A percentile compares a stretch with the other conserved stretches of the same genome.
Evolutionary conservation across 2,888 invertebrate species (phyloP).

Genomic region (Ceriagrion tenellum): DNA sequence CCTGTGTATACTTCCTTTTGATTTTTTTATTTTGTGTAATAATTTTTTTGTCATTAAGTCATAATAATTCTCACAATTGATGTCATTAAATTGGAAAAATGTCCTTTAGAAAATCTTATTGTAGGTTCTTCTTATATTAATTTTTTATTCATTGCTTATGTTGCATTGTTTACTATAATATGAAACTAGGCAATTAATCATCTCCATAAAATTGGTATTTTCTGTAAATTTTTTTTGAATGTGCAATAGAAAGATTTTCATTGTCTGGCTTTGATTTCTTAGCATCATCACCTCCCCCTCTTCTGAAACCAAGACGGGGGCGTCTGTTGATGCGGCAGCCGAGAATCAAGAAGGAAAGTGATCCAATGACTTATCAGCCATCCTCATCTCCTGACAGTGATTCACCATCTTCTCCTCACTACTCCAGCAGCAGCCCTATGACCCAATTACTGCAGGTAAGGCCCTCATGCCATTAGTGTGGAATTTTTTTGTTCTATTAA

Average conservation of each 20-base stretch:
- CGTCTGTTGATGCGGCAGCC: conserved; percentile 84
- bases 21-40: too few relatives aligned
- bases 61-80: too few relatives aligned
- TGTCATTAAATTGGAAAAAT: too few relatives aligned
- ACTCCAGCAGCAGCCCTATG: conserved; percentile 73
- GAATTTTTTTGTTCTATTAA: neutral
- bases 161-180: too few relatives aligned
- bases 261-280: conserved; percentile 40
- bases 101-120: too few relatives aligned
- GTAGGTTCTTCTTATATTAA: too few relatives aligned
- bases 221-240: neutral
- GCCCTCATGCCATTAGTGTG: neutral
- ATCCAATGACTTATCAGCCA: conserved; percentile 75
- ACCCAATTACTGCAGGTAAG: conserved; percentile 46
- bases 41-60: too few relatives aligned
- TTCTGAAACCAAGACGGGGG: conserved; percentile 79
- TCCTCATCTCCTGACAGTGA: conserved; percentile 78
- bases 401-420: conserved; percentile 74
- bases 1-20: too few relatives aligned
- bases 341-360: conserved; percentile 84
- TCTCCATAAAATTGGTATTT: neutral
- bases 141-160: too few relatives aligned
- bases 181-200: too few relatives aligned
- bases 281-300: conserved; percentile 52
- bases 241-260: neutral